Evolutionary conservation across 2,888 invertebrate genomes (phyloP).

Genomic region (Trachelus troglodyta): DNA sequence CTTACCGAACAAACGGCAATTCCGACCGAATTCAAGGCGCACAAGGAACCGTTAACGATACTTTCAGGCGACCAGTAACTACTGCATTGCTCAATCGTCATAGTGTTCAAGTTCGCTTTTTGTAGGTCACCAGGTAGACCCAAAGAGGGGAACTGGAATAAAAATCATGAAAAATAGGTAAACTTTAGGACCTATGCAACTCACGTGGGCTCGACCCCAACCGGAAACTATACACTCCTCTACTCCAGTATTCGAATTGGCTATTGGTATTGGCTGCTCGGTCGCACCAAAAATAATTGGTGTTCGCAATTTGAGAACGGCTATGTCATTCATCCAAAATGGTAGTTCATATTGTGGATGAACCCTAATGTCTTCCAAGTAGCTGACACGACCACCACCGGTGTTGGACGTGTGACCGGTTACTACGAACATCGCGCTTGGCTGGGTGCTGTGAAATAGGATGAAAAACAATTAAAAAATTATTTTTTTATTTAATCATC

Average conservation of each 20-base stretch:
- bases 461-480: neutral
- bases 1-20: neutral
- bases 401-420: slow-evolving; percentile 13
- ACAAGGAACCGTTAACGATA: neutral
- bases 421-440: slow-evolving; percentile 7
- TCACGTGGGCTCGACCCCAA: neutral
- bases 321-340: slow-evolving; percentile 12
- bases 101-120: neutral
- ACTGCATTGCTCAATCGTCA: neutral
- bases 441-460: neutral
- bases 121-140: neutral
- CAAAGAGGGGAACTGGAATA: neutral
- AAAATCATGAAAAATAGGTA: neutral
- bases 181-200: neutral
- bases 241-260: neutral
- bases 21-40: neutral
- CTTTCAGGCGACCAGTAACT: rapidly evolving
- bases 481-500: neutral
- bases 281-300: slow-evolving; percentile 12
- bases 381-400: slow-evolving; percentile 10
- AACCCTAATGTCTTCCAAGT: slow-evolving; percentile 13
- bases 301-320: slow-evolving; percentile 7
- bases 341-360: neutral
- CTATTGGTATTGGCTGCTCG: slow-evolving; percentile 15
- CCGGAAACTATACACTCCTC: neutral